Conservation (phyloP, 2,797 vertebrate species). For the Halcyon smyrnensis region DNA sequence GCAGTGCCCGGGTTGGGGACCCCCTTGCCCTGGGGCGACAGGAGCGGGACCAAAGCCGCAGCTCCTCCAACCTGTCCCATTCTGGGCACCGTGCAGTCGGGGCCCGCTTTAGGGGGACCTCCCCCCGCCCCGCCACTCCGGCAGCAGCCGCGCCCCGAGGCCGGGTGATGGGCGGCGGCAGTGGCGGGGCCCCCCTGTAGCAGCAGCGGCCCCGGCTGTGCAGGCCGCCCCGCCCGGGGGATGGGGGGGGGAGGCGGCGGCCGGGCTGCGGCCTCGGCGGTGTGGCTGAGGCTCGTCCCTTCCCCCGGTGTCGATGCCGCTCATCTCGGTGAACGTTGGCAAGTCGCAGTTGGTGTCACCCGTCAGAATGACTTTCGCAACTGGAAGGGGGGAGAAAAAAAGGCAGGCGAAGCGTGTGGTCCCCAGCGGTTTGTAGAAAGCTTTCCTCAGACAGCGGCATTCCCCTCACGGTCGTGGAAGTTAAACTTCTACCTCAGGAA, state of each 20-base stretch:
- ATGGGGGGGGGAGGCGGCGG: not conserved
- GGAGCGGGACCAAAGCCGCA: not conserved
- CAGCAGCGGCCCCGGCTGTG: not conserved
- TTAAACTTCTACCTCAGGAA: not conserved
- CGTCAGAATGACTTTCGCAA: not conserved
- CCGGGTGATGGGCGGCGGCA: conserved; percentile 40
- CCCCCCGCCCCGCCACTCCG: not conserved
- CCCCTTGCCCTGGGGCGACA: not conserved
- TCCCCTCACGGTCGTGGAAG: not conserved
- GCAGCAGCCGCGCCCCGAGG: not conserved
- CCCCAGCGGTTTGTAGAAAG: not conserved
- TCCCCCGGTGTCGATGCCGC: too few species aligned
- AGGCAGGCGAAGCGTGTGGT: rapidly evolving
- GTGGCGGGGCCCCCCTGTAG: not conserved
- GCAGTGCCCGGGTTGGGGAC: too few species aligned
- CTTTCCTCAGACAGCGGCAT: too few species aligned
- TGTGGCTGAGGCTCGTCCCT: not conserved
- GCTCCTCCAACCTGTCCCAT: not conserved
- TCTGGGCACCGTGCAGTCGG: not conserved
- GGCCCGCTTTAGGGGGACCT: not conserved
- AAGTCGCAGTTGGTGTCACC: not conserved
- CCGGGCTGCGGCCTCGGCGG: not conserved
- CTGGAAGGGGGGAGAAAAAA: too few species aligned
- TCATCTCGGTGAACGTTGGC: not conserved
- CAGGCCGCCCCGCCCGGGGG: not conserved